Percentiles rank a stretch among this genome's conserved stretches.
These are phyloP conservation scores for Rhagium mordax DNA, from an alignment of 2,888 invertebrate genomes.

Conservation along the genomic window DNA sequence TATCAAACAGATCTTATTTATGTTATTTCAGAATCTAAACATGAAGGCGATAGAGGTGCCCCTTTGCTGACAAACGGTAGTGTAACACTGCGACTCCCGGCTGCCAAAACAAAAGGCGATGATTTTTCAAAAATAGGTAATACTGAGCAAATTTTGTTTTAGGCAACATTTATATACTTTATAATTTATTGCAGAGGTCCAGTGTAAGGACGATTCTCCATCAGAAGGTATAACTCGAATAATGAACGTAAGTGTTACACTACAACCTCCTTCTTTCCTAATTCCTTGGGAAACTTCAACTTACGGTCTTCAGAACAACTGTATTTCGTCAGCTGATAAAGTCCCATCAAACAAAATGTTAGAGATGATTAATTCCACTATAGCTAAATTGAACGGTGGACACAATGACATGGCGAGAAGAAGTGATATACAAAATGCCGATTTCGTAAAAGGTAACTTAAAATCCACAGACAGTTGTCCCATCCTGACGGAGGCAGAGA, in stretches of 20 bases:
- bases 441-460: background rate
- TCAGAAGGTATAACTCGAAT: background rate
- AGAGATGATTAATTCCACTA: background rate
- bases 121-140: conserved; percentile 1
- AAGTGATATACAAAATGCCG: conserved; percentile 4
- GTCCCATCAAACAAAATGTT: background rate
- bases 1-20: no score
- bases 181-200: background rate
- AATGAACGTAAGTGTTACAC: background rate
- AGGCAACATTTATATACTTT: background rate
- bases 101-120: background rate
- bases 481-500: background rate
- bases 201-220: background rate
- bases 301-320: background rate
- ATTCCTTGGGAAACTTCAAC: conserved; percentile 7
- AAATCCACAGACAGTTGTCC: background rate
- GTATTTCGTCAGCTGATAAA: background rate
- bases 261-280: conserved; percentile 1
- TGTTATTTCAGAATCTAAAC: background rate
- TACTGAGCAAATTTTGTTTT: background rate
- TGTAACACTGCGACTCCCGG: no score
- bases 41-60: background rate
- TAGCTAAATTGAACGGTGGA: background rate
- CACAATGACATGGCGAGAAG: background rate
- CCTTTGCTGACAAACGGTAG: no score